Evolutionary conservation across 2,113 vertebrate species (phyloP), one percentile per base, ranked within the genome.

Genomic region (Pollimyrus isidori): DNA sequence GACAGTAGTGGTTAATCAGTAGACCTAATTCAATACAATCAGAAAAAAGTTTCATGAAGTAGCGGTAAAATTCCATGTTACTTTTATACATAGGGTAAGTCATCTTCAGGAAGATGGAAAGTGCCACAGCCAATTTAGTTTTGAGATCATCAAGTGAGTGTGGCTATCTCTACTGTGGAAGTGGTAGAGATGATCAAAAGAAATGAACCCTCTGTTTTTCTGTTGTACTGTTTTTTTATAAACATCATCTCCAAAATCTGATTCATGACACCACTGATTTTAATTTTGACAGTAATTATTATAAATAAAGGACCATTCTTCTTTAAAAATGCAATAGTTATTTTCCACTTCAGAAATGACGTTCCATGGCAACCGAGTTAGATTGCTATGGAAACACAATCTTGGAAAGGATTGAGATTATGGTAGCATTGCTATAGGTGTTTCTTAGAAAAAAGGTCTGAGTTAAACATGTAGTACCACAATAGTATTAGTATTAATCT

Each of bases 371-470:
- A 93, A 92, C 92, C 30, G 88, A 90, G 84, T 53, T 80, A 46
- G 39, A 91, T 93, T 92, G 90, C 92, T 92, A 92, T 92, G 92
- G 92, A 91, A 93, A 93, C 92, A 85, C 89, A 91, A 62, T 73
- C 90, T 89, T 89, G 85, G 53, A 73, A 80, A 49, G 80, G 23
- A n/a, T 86, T 86, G 80, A 48, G 85, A 50, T 89, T 85, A 86
- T 73, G 9, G 48, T 49, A 86, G 52, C 42, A 46, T 65, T 45
- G 30, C n/a, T 88, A 84, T 90, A 88, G 53, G 49, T 53, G 65
- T 69, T 89, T 89, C 35, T 7, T 21, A 45, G 80, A 49, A 89
- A 89, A 89, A 58, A 62, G 35, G 80, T 89, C 39, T 89, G 88
- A 89, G 39, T 84, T 89, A 84, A 89, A 80, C 80, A 45, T 56